phyloP scores from a whole-genome alignment of 1,140 invertebrate species.

The Argopecten irradians region DNA sequence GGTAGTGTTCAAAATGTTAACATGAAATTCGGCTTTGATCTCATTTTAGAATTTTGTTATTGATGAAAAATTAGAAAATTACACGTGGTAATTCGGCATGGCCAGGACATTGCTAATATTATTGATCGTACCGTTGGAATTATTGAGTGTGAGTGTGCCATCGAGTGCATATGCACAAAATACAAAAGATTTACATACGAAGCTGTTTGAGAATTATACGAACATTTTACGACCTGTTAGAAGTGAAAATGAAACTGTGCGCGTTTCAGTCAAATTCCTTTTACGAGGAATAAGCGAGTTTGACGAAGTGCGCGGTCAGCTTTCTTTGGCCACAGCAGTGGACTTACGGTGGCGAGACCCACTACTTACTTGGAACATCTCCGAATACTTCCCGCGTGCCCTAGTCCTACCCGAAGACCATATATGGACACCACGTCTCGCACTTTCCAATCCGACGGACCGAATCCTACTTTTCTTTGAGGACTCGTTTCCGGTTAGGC shows the following conservation, averaged over 20 bases:
- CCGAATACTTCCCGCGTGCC: slow-evolving; percentile 17
- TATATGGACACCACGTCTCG: slow-evolving; percentile 39
- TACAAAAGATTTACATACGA: neutral
- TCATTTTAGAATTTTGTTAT: neutral
- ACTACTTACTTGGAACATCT: slow-evolving; percentile 27
- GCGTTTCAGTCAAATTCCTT: slow-evolving; percentile 32
- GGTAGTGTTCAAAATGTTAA: neutral
- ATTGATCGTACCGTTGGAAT: neutral
- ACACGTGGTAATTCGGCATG: neutral
- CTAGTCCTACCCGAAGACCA: slow-evolving; percentile 1
- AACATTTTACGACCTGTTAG: neutral
- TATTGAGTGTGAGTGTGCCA: neutral
- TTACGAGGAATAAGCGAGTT: slow-evolving; percentile 36
- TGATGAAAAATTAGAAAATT: neutral
- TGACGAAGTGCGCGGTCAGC: slow-evolving; percentile 38
- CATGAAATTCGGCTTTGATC: neutral
- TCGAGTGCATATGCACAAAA: neutral
- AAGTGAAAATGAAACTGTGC: neutral
- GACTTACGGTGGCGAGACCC: slow-evolving; percentile 37
- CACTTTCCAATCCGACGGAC: slow-evolving; percentile 27
- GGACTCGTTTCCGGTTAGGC: neutral
- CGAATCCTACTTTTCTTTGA: neutral
- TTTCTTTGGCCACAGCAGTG: slow-evolving; percentile 34
- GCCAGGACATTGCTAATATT: neutral
- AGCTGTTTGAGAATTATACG: neutral